Evolutionary conservation across 2,113 vertebrate genomes (phyloP), one percentile per base, ranked within the genome.

Genomic region (Gymnorhina tibicen): DNA sequence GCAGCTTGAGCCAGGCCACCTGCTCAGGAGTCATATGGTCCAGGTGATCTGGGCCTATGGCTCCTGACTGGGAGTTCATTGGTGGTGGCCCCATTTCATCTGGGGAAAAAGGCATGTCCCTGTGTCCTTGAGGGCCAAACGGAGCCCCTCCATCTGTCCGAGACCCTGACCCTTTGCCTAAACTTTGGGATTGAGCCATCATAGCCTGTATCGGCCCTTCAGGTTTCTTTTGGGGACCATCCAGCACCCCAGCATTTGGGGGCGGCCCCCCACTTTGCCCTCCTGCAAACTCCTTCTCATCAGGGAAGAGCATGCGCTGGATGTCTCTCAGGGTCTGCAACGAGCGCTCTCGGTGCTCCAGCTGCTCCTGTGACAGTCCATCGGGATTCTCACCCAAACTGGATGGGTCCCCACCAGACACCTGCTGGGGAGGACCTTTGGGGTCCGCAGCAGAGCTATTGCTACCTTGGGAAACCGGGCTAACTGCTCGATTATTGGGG

Each of bases 11-110:
- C 99, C 99, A 99, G 1, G 99, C 99, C 85, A 99, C 98, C 96
- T 99, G 99, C 97, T 99, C 99, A 5, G 99, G 99, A 76, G 99
- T 99, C 99, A 99, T 99, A 67, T 99, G 99, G 91, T 99, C 99
- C 72, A 99, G 97, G 52, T 99, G 99, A 92, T 99, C 99, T 10
- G 98, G 98, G 39, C 97, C 97, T 28, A 98, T 91, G 90, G 98
- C 97, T 95, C 98, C 99, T 30, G 98, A 89, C 93, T 99, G 99
- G 33, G 98, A 98, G 97, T 98, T 98, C 98, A 99, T 97, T 66
- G 98, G 97, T 42, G 99, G 99, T 42, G 99, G 98, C 68, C 98
- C 99, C 98, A 99, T 99, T 94, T 99, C 99, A 87, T 99, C 99
- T 28, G 99, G 99, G 82, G 99, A 98, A 97, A 99, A 99, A 67